A percentile compares a stretch with the other conserved stretches of the same genome.
Evolutionary conservation across 2,888 invertebrate genomes (phyloP).

Genomic region (Drosophila aldrichi): DNA sequence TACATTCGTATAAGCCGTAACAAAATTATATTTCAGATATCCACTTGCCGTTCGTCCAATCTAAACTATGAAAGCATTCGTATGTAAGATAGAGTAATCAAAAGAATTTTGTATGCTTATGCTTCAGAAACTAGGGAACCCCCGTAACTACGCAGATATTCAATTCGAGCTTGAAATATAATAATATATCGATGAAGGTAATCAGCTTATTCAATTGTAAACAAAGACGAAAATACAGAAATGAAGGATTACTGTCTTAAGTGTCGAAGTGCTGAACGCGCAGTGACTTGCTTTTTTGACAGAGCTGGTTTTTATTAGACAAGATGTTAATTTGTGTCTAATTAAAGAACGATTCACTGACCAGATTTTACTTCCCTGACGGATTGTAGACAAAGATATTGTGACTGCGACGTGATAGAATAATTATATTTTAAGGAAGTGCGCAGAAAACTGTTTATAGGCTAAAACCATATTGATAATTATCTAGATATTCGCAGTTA

Average conservation of each 20-base stretch:
- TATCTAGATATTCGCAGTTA: conserved; percentile 4
- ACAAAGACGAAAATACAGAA: conserved; percentile 32
- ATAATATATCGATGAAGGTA: conserved; percentile 16
- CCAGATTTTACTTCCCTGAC: conserved; percentile 63
- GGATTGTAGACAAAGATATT: conserved; percentile 37
- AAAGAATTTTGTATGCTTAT: too few species aligned
- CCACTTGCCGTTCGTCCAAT: too few species aligned
- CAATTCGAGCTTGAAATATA: neutral
- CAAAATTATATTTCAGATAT: too few species aligned
- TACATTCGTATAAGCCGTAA: too few species aligned
- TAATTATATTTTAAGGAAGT: conserved; percentile 50
- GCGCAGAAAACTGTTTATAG: conserved; percentile 33
- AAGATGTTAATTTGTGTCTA: conserved; percentile 72
- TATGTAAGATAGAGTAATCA: too few species aligned
- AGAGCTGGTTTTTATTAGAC: conserved; percentile 59
- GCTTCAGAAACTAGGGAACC: too few species aligned
- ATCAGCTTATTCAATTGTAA: conserved; percentile 36
- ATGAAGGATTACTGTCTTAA: conserved; percentile 58
- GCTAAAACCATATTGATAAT: conserved; percentile 2
- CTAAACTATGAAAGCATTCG: too few species aligned
- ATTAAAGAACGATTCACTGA: conserved; percentile 69
- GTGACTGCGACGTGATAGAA: conserved; percentile 44
- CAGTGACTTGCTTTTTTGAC: conserved; percentile 58
- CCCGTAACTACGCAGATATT: neutral
- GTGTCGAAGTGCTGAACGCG: conserved; percentile 34